Evolutionary conservation across 2,797 vertebrate species (phyloP).

Genomic region (Lutjanus argentimaculatus): DNA sequence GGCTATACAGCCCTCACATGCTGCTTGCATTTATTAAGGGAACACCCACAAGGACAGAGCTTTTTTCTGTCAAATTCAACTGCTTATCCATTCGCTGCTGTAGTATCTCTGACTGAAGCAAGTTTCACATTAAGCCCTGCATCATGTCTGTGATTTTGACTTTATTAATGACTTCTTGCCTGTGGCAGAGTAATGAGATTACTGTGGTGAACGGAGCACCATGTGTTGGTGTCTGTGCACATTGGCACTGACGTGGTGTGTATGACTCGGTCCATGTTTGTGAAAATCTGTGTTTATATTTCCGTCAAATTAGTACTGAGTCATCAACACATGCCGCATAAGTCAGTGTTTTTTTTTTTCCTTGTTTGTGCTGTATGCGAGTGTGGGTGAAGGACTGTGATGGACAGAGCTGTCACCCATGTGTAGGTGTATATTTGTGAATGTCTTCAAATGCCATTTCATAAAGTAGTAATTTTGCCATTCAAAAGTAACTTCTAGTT

Average conservation of each 20-base stretch:
- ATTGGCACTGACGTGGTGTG: conserved; percentile 25
- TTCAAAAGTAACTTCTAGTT: not conserved
- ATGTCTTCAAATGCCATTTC: conserved; percentile 15
- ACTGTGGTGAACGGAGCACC: not conserved
- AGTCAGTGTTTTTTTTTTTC: conserved; percentile 4
- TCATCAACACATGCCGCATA: conserved; percentile 46
- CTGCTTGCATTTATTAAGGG: conserved; percentile 9
- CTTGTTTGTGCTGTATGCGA: conserved; percentile 29
- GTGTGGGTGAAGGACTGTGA: conserved; percentile 35
- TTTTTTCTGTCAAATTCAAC: conserved; percentile 12
- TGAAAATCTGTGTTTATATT: conserved; percentile 57
- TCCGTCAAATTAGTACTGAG: conserved; percentile 59
- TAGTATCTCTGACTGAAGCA: not conserved
- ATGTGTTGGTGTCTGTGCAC: conserved; percentile 20
- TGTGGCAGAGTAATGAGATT: conserved; percentile 37
- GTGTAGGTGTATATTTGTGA: conserved; percentile 35
- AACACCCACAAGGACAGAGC: not conserved
- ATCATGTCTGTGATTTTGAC: conserved; percentile 32
- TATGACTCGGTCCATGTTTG: conserved; percentile 44
- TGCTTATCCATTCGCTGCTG: conserved; percentile 2
- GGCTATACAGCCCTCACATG: not conserved
- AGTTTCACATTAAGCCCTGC: conserved; percentile 2
- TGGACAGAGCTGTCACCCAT: conserved; percentile 25
- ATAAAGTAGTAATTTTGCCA: conserved; percentile 14
- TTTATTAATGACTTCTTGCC: conserved; percentile 47